Base-by-base conservation (phyloP, 2,888 invertebrate genomes). In the Pasiphila rectangulata region DNA sequence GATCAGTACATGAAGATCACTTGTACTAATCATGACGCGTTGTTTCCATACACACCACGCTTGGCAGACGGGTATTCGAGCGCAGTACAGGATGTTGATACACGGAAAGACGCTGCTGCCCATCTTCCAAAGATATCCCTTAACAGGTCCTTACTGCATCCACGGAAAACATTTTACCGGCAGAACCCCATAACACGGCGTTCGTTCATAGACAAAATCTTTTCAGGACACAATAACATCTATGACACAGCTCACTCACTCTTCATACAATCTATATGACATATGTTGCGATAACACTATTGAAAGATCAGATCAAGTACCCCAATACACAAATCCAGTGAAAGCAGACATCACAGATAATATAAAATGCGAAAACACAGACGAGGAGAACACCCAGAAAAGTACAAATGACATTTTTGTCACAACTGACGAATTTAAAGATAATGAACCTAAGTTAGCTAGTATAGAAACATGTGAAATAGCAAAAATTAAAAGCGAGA, bases 221-320 rank as follows among this genome's bases (percentile, higher is more conserved):
- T 48, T 38, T 5, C 34, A 48, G 47, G 9, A 20, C 5, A 20
- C 17, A 7, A n/a, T 34, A 1, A 2, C 9, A 12, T 15, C 48
- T 1, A 12, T 43, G 6, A 29, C 38, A 13, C 17, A 36, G 1
- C 40, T 49, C 0, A 13, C 16, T 25, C 12, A 13, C 9, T 36
- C 49, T 9, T 24, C 1, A 2, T 16, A 40, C 7, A 24, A 36
- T 0, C 7, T 30, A 1, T 16, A 30, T 36, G 49, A 49, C 5
- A 36, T 49, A n/a, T 49, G 49, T 15, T 49, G 49, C 10, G 15
- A 44, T 17, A 3, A 43, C 21, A 34, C 20, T 15, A 24, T 24
- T n/a, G 15, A 19, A 15, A 15, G 9, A 3, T 15, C 7, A 12
- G 41, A 37, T n/a, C 5, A 20, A 5, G 27, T 10, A 7, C 12